Conservation (phyloP, 2,113 vertebrate genomes). For the Spermophilus dauricus region DNA sequence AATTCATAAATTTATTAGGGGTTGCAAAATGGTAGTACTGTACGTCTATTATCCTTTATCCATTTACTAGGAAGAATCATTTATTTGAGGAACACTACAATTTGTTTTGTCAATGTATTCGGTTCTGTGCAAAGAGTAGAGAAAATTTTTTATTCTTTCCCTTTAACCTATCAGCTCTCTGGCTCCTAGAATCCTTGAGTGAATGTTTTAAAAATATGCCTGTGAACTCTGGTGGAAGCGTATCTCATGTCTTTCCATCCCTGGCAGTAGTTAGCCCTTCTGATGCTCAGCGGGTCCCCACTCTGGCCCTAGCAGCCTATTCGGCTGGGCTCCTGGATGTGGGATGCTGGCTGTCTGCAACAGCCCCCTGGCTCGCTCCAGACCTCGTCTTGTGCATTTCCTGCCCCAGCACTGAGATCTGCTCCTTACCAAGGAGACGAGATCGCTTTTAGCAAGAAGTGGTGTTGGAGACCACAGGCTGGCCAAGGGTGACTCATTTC, state of each 20-base stretch:
- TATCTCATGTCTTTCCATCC: not conserved
- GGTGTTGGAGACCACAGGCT: not conserved
- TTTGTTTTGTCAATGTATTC: not conserved
- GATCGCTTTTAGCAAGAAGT: not conserved
- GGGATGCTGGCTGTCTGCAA: not conserved
- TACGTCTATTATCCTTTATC: not conserved
- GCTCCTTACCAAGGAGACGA: not conserved
- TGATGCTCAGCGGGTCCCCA: not conserved
- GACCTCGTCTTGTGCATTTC: not conserved
- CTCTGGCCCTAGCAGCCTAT: not conserved
- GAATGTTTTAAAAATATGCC: not conserved
- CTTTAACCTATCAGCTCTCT: not conserved
- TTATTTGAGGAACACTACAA: not conserved
- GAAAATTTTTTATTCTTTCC: not conserved
- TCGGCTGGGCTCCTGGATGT: not conserved
- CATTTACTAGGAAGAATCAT: not conserved
- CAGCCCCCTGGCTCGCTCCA: too few species aligned
- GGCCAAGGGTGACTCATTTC: not conserved
- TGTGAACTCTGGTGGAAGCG: not conserved
- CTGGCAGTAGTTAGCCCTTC: fast-evolving
- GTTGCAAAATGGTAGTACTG: not conserved
- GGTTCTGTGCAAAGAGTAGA: not conserved
- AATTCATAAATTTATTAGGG: not conserved
- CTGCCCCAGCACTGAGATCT: not conserved
- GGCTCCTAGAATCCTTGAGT: not conserved